phyloP scores from a whole-genome alignment of 2,888 invertebrate species.

The Phorcus lineatus region DNA sequence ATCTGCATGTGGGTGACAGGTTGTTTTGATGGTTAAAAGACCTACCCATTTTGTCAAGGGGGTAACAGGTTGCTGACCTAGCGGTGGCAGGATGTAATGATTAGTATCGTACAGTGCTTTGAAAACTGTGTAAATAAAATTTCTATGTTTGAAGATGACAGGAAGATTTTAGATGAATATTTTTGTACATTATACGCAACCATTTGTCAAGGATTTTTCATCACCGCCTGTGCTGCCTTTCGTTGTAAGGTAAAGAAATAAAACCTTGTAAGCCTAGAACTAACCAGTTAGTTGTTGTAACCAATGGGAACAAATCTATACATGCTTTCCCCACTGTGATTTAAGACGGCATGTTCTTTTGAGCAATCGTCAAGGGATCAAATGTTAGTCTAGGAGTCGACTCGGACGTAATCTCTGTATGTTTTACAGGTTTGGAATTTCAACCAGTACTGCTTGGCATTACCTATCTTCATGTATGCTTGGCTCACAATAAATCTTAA shows the following conservation, averaged over 20 bases:
- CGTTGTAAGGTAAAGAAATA: not conserved
- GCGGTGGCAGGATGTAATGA: not conserved
- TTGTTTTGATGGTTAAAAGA: too few relatives aligned
- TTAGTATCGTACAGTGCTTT: conserved; percentile 14
- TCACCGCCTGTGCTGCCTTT: conserved; percentile 13
- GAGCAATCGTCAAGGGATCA: conserved; percentile 12
- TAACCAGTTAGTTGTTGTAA: not conserved
- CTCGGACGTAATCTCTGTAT: not conserved
- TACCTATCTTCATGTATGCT: conserved; percentile 10
- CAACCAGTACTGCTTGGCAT: not conserved
- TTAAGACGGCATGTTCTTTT: not conserved
- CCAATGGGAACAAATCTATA: conserved; percentile 3
- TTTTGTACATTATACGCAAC: conserved; percentile 21
- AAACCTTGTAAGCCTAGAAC: not conserved
- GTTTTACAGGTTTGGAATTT: not conserved
- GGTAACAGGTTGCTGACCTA: too few relatives aligned
- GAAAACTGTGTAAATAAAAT: conserved; percentile 4
- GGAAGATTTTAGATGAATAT: conserved; percentile 22
- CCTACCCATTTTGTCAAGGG: too few relatives aligned
- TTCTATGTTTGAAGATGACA: conserved; percentile 11
- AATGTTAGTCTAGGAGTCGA: conserved; percentile 3
- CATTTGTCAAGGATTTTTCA: not conserved
- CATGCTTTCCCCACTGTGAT: not conserved
- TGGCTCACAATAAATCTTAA: conserved; percentile 14
- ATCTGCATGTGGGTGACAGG: too few relatives aligned